Conservation (phyloP, 2,113 vertebrate species). For the Baryphthengus martii region DNA sequence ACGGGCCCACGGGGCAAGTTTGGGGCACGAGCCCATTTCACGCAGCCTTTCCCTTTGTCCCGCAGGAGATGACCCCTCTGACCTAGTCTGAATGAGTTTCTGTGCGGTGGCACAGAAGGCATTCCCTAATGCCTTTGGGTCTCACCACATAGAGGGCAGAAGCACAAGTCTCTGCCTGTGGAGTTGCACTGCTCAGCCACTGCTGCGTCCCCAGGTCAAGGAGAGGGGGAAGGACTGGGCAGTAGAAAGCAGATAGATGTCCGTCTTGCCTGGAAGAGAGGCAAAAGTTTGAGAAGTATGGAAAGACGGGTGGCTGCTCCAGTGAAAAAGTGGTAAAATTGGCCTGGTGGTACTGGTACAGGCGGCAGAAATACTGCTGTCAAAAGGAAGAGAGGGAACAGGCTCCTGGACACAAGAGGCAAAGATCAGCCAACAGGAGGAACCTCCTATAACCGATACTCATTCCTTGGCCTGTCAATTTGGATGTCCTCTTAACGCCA, state of each 20-base stretch:
- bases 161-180: neutral
- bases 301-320: neutral
- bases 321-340: neutral
- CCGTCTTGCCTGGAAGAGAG: neutral
- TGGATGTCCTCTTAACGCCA: neutral
- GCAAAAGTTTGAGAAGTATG: neutral
- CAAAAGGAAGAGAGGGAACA: neutral
- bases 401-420: neutral
- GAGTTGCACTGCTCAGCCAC: neutral
- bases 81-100: neutral
- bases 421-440: neutral
- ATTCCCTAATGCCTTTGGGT: neutral
- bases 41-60: neutral
- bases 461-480: neutral
- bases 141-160: neutral
- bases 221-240: neutral
- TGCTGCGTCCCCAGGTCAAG: neutral
- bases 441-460: rapidly evolving
- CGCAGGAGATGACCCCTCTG: neutral
- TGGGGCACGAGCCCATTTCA: neutral
- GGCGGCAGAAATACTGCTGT: neutral
- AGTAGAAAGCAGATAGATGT: neutral
- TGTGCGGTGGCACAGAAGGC: neutral
- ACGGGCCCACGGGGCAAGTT: neutral
- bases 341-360: neutral